Percentiles rank a stretch among this genome's conserved stretches.
Conservation (phyloP, 2,113 vertebrate species). For the Vimba vimba region DNA sequence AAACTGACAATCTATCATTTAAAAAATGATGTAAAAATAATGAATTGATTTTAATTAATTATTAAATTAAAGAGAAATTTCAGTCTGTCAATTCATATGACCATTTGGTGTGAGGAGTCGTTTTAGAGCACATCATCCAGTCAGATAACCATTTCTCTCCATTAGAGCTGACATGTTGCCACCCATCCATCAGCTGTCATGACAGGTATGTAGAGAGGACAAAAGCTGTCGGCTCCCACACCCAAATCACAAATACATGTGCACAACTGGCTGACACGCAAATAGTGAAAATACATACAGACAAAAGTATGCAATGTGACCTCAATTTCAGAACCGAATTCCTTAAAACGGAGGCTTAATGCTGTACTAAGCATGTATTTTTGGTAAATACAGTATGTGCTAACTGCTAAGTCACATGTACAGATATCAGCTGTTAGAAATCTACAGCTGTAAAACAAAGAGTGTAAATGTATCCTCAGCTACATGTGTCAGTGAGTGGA, state of each 20-base stretch:
- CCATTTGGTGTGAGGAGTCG: background rate
- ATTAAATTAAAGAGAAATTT: background rate
- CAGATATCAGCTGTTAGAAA: conserved; percentile 8
- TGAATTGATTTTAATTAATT: background rate
- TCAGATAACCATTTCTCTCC: background rate
- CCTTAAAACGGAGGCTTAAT: background rate
- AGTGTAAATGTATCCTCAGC: background rate
- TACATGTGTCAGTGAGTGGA: background rate
- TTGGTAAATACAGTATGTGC: background rate
- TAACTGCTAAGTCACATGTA: conserved; percentile 4
- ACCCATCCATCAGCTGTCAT: conserved; percentile 8
- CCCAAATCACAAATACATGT: background rate
- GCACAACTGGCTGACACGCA: background rate
- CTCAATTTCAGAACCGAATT: background rate
- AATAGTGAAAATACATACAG: conserved; percentile 1
- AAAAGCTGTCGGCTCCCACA: conserved; percentile 20
- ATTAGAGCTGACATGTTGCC: background rate
- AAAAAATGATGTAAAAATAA: background rate
- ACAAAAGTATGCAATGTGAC: conserved; percentile 7
- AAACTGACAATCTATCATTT: background rate
- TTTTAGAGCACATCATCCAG: background rate
- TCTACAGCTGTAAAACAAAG: background rate
- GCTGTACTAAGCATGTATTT: background rate
- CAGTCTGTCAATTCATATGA: background rate
- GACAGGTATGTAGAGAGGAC: conserved; percentile 21